A percentile compares a stretch with the other conserved stretches of the same genome.
Evolutionary conservation across 2,888 invertebrate genomes (phyloP).

Genomic region (Automeris io): DNA sequence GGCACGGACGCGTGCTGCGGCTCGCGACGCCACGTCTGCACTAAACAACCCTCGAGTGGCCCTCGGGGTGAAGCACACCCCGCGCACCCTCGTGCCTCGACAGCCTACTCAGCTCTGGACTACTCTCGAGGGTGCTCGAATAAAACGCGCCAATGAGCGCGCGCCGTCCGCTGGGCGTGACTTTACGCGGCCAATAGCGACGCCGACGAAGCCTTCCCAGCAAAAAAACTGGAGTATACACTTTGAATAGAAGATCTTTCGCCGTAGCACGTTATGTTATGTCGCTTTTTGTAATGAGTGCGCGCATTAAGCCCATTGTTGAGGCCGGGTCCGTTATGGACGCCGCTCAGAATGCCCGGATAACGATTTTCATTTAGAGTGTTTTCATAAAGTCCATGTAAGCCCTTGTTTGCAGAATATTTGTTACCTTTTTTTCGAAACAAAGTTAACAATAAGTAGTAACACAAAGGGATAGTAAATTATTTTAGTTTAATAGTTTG

Average conservation of each 20-base stretch:
- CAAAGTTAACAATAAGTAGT: slow-evolving; percentile 1
- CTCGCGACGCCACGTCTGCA: slow-evolving; percentile 67
- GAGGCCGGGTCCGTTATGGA: slow-evolving; percentile 72
- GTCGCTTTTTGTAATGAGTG: slow-evolving; percentile 77
- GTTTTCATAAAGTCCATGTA: slow-evolving; percentile 72
- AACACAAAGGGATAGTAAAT: slow-evolving; percentile 11
- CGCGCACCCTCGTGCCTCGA: slow-evolving; percentile 72
- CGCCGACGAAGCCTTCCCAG: slow-evolving; percentile 54
- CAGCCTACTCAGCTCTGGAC: slow-evolving; percentile 71
- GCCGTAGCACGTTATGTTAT: slow-evolving; percentile 73
- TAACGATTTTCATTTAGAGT: slow-evolving; percentile 76
- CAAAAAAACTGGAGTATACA: slow-evolving; percentile 73
- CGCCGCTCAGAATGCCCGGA: slow-evolving; percentile 69
- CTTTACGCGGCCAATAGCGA: slow-evolving; percentile 49
- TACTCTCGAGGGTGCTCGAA: slow-evolving; percentile 70
- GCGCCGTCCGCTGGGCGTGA: slow-evolving; percentile 55
- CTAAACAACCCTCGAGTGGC: slow-evolving; percentile 77
- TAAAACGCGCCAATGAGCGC: slow-evolving; percentile 52
- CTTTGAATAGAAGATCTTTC: slow-evolving; percentile 75
- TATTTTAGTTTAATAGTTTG: slow-evolving; percentile 9
- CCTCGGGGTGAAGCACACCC: slow-evolving; percentile 75
- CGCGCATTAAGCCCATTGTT: slow-evolving; percentile 76
- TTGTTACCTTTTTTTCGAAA: slow-evolving; percentile 16
- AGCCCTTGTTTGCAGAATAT: slow-evolving; percentile 54
- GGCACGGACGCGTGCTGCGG: slow-evolving; percentile 68